Evolutionary conservation across 2,113 vertebrate species (phyloP), one percentile per base, ranked within the genome.

Genomic region (Rhipidura dahli): DNA sequence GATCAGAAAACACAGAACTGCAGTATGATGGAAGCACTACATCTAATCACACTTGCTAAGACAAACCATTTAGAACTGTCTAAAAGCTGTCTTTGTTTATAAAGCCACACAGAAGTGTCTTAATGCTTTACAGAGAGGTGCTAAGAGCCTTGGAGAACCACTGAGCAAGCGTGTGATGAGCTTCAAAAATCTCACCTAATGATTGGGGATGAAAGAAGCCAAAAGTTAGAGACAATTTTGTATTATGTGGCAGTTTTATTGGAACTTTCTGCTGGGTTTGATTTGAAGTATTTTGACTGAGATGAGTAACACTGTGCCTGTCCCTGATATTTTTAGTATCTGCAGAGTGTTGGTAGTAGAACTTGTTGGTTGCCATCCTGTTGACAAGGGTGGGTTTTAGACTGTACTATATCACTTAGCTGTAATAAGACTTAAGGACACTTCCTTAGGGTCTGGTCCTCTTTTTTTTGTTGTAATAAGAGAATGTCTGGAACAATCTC

Each of bases 1-100:
- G 11, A 98, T 99, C 73, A 97, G 98, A 91, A 99, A 99, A 92
- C 97, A 98, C 40, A 98, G 97, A 64, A 98, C 98, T 90, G 96
- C 98, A 14, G 97, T 98, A 33, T 98, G 98, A 98, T 92, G 64
- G 66, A 65, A 49, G 37, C 59, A 61, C 64, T 54, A n/a, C 40
- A 7, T 93, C 59, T 72, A 61, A 31, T 78, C 82, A 59, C 40
- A 33, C 49, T 64, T 89, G 37, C 66, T 80, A 59, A 83, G 68
- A 71, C 35, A 85, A 90, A 89, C 57, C 35, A 21, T 89, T 77
- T 80, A 40, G 80, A 90, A 94, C 63, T 61, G 22, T 60, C 81
- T 81, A 64, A 50, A 93, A 95, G 72, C 73, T 92, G 63, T 91
- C 69, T 71, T 90, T 94, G 59, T 93, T 95, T 93, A 78, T 93